Percentiles rank a stretch among this genome's conserved stretches.
These are phyloP conservation scores for Rhodophaea formosa DNA, from an alignment of 2,888 invertebrate species.

Conservation along the genomic window DNA sequence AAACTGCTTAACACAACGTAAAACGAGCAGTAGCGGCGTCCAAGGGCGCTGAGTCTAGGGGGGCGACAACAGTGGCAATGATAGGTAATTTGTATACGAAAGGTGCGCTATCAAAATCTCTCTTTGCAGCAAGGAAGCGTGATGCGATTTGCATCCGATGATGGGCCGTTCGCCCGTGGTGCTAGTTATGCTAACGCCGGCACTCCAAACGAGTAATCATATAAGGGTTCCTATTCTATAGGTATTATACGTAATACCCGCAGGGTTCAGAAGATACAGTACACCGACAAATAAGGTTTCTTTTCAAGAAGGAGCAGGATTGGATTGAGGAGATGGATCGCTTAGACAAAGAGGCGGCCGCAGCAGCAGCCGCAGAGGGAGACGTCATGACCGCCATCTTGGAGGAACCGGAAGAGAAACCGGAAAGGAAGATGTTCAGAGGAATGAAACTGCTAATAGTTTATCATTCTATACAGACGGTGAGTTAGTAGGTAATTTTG, in stretches of 20 bases:
- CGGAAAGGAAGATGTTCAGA: conserved; percentile 55
- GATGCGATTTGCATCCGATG: too few species aligned
- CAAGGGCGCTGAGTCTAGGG: too few species aligned
- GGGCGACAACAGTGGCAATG: too few species aligned
- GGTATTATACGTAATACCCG: not conserved
- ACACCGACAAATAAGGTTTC: conserved; percentile 62
- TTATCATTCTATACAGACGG: conserved; percentile 71
- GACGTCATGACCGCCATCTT: conserved; percentile 38
- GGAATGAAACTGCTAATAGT: conserved; percentile 62
- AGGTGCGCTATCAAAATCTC: too few species aligned
- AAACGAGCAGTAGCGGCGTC: too few species aligned
- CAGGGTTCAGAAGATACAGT: conserved; percentile 77
- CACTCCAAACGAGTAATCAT: too few species aligned
- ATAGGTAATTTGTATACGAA: too few species aligned
- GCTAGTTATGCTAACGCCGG: too few species aligned
- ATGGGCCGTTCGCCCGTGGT: too few species aligned
- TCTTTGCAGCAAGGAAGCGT: too few species aligned
- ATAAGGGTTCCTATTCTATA: too few species aligned
- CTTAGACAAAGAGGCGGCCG: conserved; percentile 37
- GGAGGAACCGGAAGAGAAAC: conserved; percentile 32
- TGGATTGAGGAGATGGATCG: conserved; percentile 50
- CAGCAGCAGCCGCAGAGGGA: conserved; percentile 27
- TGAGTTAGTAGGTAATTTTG: conserved; percentile 37
- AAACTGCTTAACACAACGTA: too few species aligned
- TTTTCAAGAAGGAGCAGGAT: conserved; percentile 52